Percentiles rank a stretch among this genome's conserved stretches.
Evolutionary conservation across 2,888 invertebrate genomes (phyloP).

Genomic region (Acronicta alni): DNA sequence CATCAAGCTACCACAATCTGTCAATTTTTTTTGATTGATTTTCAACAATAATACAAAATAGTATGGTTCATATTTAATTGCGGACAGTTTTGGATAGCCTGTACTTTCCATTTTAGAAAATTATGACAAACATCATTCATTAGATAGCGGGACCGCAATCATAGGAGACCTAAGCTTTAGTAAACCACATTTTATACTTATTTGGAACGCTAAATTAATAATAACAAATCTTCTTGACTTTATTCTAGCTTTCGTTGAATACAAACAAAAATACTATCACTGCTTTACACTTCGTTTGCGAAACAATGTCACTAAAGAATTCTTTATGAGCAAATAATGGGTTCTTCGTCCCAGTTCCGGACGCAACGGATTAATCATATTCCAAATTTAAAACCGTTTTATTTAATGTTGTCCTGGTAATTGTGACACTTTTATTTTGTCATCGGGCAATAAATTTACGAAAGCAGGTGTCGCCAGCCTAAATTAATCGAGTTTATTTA

Average conservation of each 20-base stretch:
- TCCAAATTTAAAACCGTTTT: slow-evolving; percentile 30
- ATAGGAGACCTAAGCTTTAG: no score
- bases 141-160: no score
- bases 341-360: slow-evolving; percentile 31
- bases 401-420: slow-evolving; percentile 23
- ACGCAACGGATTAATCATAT: slow-evolving; percentile 32
- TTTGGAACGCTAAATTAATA: no score
- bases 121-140: no score
- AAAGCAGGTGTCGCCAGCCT: slow-evolving; percentile 43
- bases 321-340: slow-evolving; percentile 35
- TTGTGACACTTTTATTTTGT: slow-evolving; percentile 35
- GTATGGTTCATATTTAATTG: no score
- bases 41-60: no score
- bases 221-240: slow-evolving; percentile 13
- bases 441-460: slow-evolving; percentile 32
- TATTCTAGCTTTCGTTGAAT: slow-evolving; percentile 9
- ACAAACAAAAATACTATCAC: slow-evolving; percentile 35
- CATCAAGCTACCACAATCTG: no score
- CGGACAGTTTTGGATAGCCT: no score
- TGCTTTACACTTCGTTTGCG: slow-evolving; percentile 17
- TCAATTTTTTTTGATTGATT: no score
- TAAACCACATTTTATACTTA: no score
- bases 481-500: slow-evolving; percentile 10
- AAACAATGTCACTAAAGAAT: slow-evolving; percentile 41
- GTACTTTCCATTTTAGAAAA: no score